Conservation (phyloP, 1,140 invertebrate genomes). For the Manduca sexta region DNA sequence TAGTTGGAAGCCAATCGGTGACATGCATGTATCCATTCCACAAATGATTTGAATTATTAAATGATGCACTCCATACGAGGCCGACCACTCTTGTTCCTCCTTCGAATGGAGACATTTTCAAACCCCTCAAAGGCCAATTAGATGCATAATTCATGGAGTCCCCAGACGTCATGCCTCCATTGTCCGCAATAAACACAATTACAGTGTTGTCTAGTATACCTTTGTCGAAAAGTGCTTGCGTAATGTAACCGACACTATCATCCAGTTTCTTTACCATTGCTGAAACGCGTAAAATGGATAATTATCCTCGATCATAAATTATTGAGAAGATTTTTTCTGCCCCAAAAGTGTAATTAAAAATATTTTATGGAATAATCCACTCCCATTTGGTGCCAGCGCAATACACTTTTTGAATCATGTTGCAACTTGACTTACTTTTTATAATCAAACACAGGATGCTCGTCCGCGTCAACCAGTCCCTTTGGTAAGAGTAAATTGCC, state of each 20-base stretch:
- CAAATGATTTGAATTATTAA: conserved; percentile 75
- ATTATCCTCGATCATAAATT: too few species aligned
- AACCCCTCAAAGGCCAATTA: conserved; percentile 89
- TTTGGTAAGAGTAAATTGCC: too few species aligned
- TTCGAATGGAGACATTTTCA: conserved; percentile 90
- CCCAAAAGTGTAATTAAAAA: too few species aligned
- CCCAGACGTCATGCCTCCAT: conserved; percentile 84
- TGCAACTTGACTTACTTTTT: too few species aligned
- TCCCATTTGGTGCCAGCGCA: too few species aligned
- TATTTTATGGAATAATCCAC: too few species aligned
- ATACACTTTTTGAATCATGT: too few species aligned
- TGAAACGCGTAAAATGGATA: conserved; percentile 50
- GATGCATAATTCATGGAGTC: conserved; percentile 85
- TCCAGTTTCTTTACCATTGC: conserved; percentile 92
- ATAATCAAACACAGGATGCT: too few species aligned
- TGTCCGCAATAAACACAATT: conserved; percentile 85
- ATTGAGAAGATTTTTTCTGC: too few species aligned
- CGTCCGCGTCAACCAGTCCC: too few species aligned
- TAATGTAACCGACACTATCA: conserved; percentile 85
- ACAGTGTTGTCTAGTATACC: conserved; percentile 77
- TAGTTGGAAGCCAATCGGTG: conserved; percentile 90
- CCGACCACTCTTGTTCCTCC: conserved; percentile 86
- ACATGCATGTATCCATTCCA: conserved; percentile 87
- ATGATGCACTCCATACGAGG: conserved; percentile 84
- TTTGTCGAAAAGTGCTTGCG: conserved; percentile 41